These are phyloP conservation scores for Nannoperca obscura DNA, from an alignment of 2,797 vertebrate species.

Conservation along the genomic window DNA sequence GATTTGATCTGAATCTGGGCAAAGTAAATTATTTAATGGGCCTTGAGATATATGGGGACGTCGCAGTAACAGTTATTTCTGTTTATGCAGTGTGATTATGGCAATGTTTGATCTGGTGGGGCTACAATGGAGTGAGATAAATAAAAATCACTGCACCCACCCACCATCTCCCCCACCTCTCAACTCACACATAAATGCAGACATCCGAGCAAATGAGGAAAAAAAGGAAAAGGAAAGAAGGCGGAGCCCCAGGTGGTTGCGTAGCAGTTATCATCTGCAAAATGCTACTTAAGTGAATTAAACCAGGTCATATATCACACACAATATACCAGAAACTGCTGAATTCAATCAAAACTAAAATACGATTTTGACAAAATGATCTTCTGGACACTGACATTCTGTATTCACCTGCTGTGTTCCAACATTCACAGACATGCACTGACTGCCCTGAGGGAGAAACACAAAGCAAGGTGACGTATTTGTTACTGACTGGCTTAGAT, in stretches of 20 bases:
- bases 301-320: neutral
- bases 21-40: too few species aligned
- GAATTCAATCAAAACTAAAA: neutral
- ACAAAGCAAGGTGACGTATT: conserved; percentile 37
- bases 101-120: neutral
- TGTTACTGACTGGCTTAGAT: conserved; percentile 10
- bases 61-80: neutral
- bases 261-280: neutral
- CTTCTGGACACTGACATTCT: neutral
- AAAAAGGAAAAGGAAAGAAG: neutral
- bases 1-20: too few species aligned
- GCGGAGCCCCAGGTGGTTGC: neutral
- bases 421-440: neutral
- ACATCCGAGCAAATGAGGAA: neutral
- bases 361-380: neutral
- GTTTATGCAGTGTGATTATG: conserved; percentile 5
- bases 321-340: neutral
- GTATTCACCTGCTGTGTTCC: neutral
- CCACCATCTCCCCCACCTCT: neutral
- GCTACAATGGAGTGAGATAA: neutral
- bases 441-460: neutral
- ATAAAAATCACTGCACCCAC: neutral
- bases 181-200: neutral
- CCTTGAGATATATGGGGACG: too few species aligned
- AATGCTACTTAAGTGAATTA: neutral